These are phyloP conservation scores for Allophyes oxyacanthae DNA, from an alignment of 2,888 invertebrate species.

Conservation along the genomic window DNA sequence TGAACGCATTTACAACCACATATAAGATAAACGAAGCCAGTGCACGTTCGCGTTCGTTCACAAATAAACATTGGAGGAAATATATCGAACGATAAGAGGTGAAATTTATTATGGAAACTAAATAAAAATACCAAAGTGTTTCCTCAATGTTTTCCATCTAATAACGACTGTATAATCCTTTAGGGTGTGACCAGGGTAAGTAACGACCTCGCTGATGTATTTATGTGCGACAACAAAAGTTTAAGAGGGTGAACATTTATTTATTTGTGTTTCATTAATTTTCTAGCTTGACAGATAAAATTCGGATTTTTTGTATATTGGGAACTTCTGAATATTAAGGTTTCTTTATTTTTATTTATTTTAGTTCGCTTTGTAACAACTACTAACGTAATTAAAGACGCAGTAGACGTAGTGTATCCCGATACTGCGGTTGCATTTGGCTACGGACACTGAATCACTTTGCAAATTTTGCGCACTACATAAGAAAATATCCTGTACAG, in stretches of 20 bases:
- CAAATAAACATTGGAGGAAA: slow-evolving; percentile 45
- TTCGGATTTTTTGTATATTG: not conserved
- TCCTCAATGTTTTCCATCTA: slow-evolving; percentile 72
- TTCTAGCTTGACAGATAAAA: slow-evolving; percentile 7
- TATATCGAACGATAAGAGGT: slow-evolving; percentile 48
- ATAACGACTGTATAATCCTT: slow-evolving; percentile 68
- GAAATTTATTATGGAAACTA: slow-evolving; percentile 64
- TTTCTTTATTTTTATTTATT: too few species aligned
- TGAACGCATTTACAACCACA: not conserved
- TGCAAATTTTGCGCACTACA: too few species aligned
- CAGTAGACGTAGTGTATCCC: too few species aligned
- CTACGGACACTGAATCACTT: too few species aligned
- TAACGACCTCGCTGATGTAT: slow-evolving; percentile 57
- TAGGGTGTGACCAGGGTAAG: slow-evolving; percentile 62
- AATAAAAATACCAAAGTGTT: slow-evolving; percentile 66
- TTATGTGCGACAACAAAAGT: slow-evolving; percentile 61
- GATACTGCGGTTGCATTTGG: too few species aligned
- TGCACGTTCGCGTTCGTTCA: slow-evolving; percentile 21
- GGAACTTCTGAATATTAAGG: too few species aligned
- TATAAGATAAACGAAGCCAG: slow-evolving; percentile 16
- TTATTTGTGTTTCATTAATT: slow-evolving; percentile 56
- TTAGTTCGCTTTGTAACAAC: too few species aligned
- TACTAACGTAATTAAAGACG: too few species aligned
- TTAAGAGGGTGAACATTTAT: slow-evolving; percentile 49
- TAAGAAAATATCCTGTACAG: too few species aligned